Evolutionary conservation across 2,888 invertebrate species (phyloP), one percentile per base, ranked within the genome.

Genomic region (Phaonia tiefii): DNA sequence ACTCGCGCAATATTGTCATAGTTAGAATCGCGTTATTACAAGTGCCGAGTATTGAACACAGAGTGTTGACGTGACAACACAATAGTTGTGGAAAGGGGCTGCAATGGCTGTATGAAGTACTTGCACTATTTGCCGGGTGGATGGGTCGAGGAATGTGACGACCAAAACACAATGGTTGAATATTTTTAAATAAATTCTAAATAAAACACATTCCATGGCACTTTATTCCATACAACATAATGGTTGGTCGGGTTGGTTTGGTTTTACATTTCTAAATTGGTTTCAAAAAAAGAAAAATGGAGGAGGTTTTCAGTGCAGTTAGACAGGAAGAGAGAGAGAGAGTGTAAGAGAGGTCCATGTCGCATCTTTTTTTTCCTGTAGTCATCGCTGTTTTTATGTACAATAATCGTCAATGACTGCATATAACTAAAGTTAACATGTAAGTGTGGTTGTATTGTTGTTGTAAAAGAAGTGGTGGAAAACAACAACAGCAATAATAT

Each of bases 171-270:
- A 67, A 67, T 67, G 39, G 39, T 67, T 51, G 67, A 67, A 67
- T 67, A 67, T 67, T 67, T 67, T 67, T 39, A 20, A 67, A 67
- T 67, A 67, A 51, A 67, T 67, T 67, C 67, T 67, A 67, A 67
- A 67, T 39, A 51, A 67, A 54, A 67, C 13, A 67, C 60, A 39
- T 60, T 60, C 39, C 37, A 60, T 60, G 31, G n/a, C 51, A 51
- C 17, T 51, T 10, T 31, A 58, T 58, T 37, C 39, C 37, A 39
- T 60, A 10, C 31, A n/a, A n/a, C 60, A 58, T 58, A n/a, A 58
- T 80, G 78, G 81, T 78, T 83, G 81, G 66, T 56, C 71, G 79
- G 83, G 79, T 84, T 80, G 83, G 3, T 66, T 46, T 77, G 37
- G 2, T 15, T 31, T 37, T 26, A n/a, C n/a, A n/a, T n/a, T n/a